These are phyloP conservation scores for Chaenogobius annularis DNA, from an alignment of 2,113 vertebrate species.

Conservation along the genomic window DNA sequence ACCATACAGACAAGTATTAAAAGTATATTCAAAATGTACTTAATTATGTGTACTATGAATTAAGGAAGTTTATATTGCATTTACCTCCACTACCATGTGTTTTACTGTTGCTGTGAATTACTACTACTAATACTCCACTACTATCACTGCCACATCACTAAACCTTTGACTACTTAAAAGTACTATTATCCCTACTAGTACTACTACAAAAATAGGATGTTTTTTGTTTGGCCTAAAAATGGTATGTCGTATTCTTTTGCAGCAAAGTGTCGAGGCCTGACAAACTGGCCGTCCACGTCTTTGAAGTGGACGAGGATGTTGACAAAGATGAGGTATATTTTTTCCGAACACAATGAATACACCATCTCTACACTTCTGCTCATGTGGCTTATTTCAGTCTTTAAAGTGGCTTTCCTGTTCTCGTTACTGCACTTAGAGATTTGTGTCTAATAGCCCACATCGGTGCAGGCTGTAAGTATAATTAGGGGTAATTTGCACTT, in stretches of 20 bases:
- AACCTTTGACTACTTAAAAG: not conserved
- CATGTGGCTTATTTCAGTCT: slow-evolving; percentile 18
- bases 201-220: no score
- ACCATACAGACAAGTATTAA: no score
- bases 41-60: not conserved
- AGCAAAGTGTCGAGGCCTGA: slow-evolving; percentile 91
- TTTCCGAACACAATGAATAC: not conserved
- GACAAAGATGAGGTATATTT: slow-evolving; percentile 96
- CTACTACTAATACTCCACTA: not conserved
- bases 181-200: not conserved
- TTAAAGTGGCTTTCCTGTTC: slow-evolving; percentile 41
- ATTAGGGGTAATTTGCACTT: slow-evolving; percentile 32
- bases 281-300: slow-evolving; percentile 93
- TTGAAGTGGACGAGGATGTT: slow-evolving; percentile 97
- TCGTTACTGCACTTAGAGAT: slow-evolving; percentile 16
- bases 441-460: slow-evolving; percentile 17
- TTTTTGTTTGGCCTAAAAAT: not conserved
- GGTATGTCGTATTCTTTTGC: slow-evolving; percentile 21
- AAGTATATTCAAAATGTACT: not conserved
- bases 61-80: not conserved
- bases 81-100: not conserved
- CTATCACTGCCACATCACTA: not conserved
- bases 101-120: not conserved
- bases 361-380: not conserved
- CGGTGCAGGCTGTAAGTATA: slow-evolving; percentile 24